A percentile compares a stretch with the other conserved stretches of the same genome.
Conservation (phyloP, 2,888 invertebrate species). For the Blera fallax region DNA sequence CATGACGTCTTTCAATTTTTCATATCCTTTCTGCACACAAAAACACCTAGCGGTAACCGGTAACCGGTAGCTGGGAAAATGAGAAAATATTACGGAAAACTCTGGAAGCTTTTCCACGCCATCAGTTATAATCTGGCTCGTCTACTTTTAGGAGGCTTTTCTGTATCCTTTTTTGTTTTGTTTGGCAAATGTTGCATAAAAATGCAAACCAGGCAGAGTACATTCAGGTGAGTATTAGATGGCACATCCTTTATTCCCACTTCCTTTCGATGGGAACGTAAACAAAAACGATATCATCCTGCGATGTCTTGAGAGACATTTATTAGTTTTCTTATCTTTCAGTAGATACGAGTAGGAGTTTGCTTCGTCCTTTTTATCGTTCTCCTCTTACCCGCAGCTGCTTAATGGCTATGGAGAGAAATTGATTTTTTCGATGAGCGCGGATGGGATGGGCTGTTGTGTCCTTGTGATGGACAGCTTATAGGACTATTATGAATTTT, state of each 20-base stretch:
- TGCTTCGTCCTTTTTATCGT: not conserved
- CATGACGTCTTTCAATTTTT: slow-evolving; percentile 37
- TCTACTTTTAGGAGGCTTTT: slow-evolving; percentile 22
- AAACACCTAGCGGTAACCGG: too few species aligned
- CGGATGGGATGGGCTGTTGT: not conserved
- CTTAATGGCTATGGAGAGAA: not conserved
- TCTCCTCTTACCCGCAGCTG: not conserved
- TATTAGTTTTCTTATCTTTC: slow-evolving; percentile 52
- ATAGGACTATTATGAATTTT: not conserved
- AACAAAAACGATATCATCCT: slow-evolving; percentile 3
- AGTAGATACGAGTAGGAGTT: too few species aligned
- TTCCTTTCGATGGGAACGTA: not conserved
- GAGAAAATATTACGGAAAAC: not conserved
- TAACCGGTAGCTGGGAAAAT: not conserved
- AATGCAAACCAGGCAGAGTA: slow-evolving; percentile 33
- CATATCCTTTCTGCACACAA: not conserved
- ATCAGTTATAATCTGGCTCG: slow-evolving; percentile 42
- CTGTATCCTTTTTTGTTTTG: not conserved
- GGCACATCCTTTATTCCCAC: not conserved
- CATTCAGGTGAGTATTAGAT: slow-evolving; percentile 9
- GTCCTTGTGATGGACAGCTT: slow-evolving; percentile 14
- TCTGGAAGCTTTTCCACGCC: slow-evolving; percentile 38
- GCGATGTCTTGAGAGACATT: slow-evolving; percentile 39
- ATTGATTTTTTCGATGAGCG: slow-evolving; percentile 18
- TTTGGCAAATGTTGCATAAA: slow-evolving; percentile 20